Evolutionary conservation across 2,113 vertebrate genomes (phyloP), one percentile per base, ranked within the genome.

Genomic region (Grammomys surdaster): DNA sequence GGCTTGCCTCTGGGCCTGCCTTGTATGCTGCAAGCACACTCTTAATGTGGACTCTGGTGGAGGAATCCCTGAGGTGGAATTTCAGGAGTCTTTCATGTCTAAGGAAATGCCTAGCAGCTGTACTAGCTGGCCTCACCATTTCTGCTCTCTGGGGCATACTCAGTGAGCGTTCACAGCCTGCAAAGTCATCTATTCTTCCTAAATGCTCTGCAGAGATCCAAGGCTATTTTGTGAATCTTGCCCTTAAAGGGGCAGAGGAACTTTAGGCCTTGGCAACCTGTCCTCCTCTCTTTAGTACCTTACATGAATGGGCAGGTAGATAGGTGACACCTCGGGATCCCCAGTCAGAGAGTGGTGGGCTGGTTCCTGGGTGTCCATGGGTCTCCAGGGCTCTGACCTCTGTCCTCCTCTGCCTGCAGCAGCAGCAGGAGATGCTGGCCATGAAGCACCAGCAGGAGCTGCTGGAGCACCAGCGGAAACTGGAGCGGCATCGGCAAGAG

Each of bases 401-500:
- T 14, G 1, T 88, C 69, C 80, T 40, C 36, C 48, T 77, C 4
- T 0, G 28, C 93, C 95, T 11, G 0, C 98, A 99, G 99, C 99
- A 99, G 91, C 99, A 99, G 97, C 99, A 99, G 98, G 99, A 99
- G 96, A 98, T 99, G 96, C 98, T 99, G 98, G 99, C 99, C 17
- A 98, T 99, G 98, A 99, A 99, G 94, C 99, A 99, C 97, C 99
- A 99, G 97, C 99, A 99, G 98, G 99, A 99, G 98, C 98, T 99
- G 58, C 69, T 99, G 98, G 99, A 99, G 96, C 99, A 99, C 97
- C 99, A 99, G 98, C 99, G 99, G 95, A 99, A 99, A 98, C 88
- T 99, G 97, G 99, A 99, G 98, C 98, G 99, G 81, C 99, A 99
- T 96, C 99, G 99, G 5, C 99, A 99, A 22, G 99, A 99, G 97